These are phyloP conservation scores for Drosophila paracracens DNA, from an alignment of 2,888 invertebrate genomes.

Conservation along the genomic window DNA sequence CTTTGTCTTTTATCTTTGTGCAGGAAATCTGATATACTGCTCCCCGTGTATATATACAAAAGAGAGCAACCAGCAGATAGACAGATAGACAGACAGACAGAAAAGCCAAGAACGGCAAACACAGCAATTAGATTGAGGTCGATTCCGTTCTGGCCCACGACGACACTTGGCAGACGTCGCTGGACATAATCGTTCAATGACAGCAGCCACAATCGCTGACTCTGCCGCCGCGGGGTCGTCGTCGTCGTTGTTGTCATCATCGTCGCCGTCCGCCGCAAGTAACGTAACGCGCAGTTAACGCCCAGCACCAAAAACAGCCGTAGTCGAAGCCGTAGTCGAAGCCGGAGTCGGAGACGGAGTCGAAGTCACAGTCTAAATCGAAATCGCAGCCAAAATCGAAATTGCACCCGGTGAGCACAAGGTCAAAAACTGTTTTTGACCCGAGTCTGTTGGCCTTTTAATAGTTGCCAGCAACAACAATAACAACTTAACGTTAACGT, in stretches of 20 bases:
- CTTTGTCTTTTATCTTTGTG: conserved; percentile 44
- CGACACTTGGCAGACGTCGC: conserved; percentile 26
- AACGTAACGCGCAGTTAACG: conserved; percentile 62
- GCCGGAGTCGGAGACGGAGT: conserved; percentile 7
- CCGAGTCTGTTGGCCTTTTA: background rate
- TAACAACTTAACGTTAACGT: background rate
- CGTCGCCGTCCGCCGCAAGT: conserved; percentile 34
- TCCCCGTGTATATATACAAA: conserved; percentile 5
- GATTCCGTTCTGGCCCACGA: conserved; percentile 23
- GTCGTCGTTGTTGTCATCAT: conserved; percentile 31
- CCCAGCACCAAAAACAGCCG: conserved; percentile 27
- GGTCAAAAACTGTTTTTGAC: background rate
- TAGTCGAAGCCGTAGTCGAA: background rate
- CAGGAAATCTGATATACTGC: conserved; percentile 64
- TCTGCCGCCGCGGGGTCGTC: conserved; percentile 39
- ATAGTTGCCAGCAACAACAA: background rate
- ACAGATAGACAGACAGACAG: conserved; percentile 6
- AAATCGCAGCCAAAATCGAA: background rate
- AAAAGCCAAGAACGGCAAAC: conserved; percentile 12
- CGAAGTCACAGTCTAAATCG: background rate
- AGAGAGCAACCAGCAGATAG: conserved; percentile 11
- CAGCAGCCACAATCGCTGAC: conserved; percentile 52
- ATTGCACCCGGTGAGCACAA: background rate
- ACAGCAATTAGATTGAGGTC: conserved; percentile 24
- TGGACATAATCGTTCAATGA: conserved; percentile 69